phyloP scores from a whole-genome alignment of 2,797 vertebrate species.

The Neoniphon sammara region DNA sequence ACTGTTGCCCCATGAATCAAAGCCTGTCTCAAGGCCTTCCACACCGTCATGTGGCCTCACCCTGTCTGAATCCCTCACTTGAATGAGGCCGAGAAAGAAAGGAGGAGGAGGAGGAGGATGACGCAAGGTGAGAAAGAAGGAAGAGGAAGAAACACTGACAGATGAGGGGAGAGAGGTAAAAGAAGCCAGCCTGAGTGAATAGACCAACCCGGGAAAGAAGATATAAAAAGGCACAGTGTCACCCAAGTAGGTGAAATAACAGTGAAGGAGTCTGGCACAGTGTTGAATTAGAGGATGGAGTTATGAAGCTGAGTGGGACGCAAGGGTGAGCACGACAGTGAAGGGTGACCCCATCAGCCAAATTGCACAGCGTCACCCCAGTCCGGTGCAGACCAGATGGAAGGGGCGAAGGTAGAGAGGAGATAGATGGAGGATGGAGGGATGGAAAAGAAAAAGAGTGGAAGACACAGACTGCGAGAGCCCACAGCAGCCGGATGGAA shows the following conservation, averaged over 20 bases:
- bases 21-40: conserved; percentile 70
- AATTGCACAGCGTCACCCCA: background rate
- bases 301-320: background rate
- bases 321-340: conserved; percentile 39
- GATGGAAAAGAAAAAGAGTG: conserved; percentile 68
- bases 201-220: conserved; percentile 31
- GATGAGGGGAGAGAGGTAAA: conserved; percentile 17
- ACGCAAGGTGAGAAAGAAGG: conserved; percentile 7
- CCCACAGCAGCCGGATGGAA: conserved; percentile 86
- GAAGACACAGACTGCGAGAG: conserved; percentile 52
- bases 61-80: conserved; percentile 60
- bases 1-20: conserved; percentile 50
- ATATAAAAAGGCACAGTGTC: conserved; percentile 9
- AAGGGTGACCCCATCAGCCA: conserved; percentile 40
- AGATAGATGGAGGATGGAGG: conserved; percentile 50
- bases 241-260: background rate
- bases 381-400: conserved; percentile 61
- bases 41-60: conserved; percentile 62
- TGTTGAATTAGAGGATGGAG: background rate
- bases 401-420: conserved; percentile 31
- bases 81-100: conserved; percentile 23
- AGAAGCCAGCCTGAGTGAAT: conserved; percentile 31
- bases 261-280: background rate
- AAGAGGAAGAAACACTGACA: background rate
- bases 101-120: background rate